Evolutionary conservation across 2,113 vertebrate species (phyloP).

Genomic region (Calypte anna): DNA sequence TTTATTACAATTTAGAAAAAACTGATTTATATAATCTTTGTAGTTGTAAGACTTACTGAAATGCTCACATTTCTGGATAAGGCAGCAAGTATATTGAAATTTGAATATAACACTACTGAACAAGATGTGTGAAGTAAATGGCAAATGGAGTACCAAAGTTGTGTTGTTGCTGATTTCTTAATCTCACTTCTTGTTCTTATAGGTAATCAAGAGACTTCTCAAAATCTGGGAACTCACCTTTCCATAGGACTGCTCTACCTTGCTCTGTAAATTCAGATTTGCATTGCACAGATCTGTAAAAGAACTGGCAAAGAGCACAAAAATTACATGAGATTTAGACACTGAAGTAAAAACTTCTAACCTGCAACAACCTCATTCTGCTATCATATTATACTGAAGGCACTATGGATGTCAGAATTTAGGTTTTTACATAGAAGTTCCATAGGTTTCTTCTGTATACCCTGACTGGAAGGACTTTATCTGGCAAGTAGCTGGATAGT

Average conservation of each 20-base stretch:
- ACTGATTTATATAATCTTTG: background rate
- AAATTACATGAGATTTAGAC: background rate
- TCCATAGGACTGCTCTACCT: background rate
- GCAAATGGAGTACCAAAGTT: background rate
- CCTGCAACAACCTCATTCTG: background rate
- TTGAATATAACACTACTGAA: background rate
- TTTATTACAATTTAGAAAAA: background rate
- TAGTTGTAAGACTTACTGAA: background rate
- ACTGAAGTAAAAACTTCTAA: background rate
- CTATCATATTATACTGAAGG: background rate
- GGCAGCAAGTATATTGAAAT: background rate
- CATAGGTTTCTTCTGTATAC: background rate
- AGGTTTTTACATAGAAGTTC: background rate
- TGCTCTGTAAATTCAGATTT: background rate
- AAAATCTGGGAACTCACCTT: background rate
- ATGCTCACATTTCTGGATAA: background rate
- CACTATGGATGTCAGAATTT: background rate
- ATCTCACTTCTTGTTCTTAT: background rate
- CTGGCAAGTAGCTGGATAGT: background rate
- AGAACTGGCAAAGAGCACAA: background rate
- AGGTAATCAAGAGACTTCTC: background rate
- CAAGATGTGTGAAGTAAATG: background rate
- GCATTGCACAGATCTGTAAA: background rate
- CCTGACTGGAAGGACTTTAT: background rate
- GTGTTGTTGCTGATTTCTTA: background rate